Evolutionary conservation across 2,113 vertebrate species (phyloP), one percentile per base, ranked within the genome.

Genomic region (Calyptomena viridis): DNA sequence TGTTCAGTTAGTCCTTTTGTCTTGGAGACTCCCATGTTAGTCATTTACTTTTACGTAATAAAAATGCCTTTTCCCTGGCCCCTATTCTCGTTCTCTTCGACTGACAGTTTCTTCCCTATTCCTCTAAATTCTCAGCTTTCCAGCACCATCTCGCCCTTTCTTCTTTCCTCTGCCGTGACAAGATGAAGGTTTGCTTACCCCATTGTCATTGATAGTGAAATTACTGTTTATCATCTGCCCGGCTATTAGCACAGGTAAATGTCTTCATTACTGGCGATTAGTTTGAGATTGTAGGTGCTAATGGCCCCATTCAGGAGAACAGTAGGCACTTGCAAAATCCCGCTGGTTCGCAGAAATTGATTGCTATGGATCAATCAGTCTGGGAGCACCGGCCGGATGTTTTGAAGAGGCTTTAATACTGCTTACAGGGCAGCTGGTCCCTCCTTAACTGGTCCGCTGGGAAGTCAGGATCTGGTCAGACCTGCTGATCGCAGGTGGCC

Each of bases 241-340:
- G 49, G 91, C 82, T 90, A 81, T 88, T 94, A 93, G 69, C 83
- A 55, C 80, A 90, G 94, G 90, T 95, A 69, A 93, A 90, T 85
- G 85, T 84, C 71, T 91, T 96, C 85, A 68, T 95, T 93, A 93
- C 33, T 44, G 90, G 76, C 95, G 85, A 16, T 95, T 95, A 77
- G 87, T 87, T 94, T 59, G 84, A 90, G 62, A 83, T 46, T 75
- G 73, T 78, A 92, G 94, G 95, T 97, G 92, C 90, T 97, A 96
- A 97, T 95, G 83, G 92, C 89, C 55, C 44, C 42, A 35, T 92
- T 91, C 91, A 49, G 69, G 67, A 55, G 77, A 62, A 44, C 79
- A 89, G 58, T 18, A 89, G 74, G 75, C 74, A 42, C 82, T 91
- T 83, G 84, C 52, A 87, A 72, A 92, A 68, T 85, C 91, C 64